Conservation (phyloP, 2,888 invertebrate species). For the Cantharis rustica region DNA sequence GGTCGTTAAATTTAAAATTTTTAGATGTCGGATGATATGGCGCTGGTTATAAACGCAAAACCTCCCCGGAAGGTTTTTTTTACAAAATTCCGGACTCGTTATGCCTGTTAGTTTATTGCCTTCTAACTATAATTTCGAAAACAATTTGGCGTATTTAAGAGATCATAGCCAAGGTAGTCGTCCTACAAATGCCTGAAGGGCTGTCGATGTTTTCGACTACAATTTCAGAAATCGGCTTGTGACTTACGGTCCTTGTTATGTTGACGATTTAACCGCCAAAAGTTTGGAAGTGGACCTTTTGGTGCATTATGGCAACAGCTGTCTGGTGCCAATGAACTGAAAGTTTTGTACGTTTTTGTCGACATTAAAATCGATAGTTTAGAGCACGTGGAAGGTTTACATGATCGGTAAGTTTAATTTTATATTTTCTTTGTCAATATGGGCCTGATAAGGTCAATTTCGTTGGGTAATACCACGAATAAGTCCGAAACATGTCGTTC, state of each 20-base stretch:
- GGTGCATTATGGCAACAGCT: conserved; percentile 98
- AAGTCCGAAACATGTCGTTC: too few species aligned
- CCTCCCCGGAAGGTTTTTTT: conserved; percentile 78
- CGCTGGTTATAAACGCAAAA: conserved; percentile 77
- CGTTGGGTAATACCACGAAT: too few species aligned
- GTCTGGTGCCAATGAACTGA: conserved; percentile 88
- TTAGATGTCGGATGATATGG: conserved; percentile 49
- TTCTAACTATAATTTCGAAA: conserved; percentile 97
- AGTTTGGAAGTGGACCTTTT: conserved; percentile 88
- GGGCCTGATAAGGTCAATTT: too few species aligned
- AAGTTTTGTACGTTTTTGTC: conserved; percentile 96
- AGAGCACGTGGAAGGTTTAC: too few species aligned
- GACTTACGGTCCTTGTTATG: conserved; percentile 98
- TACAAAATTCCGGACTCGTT: conserved; percentile 84
- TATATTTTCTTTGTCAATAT: too few species aligned
- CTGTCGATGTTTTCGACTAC: conserved; percentile 90
- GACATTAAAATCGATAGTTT: conserved; percentile 98
- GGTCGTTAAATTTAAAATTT: background rate
- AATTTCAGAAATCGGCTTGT: conserved; percentile 96
- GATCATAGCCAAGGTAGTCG: conserved; percentile 83
- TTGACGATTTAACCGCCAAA: conserved; percentile 94
- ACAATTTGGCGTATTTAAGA: conserved; percentile 95
- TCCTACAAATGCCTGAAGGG: conserved; percentile 97
- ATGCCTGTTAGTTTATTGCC: conserved; percentile 77
- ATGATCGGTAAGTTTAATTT: too few species aligned